phyloP scores from a whole-genome alignment of 30 jellyfish, hydroid and myxozoan species.

The Hydractinia echinata region DNA sequence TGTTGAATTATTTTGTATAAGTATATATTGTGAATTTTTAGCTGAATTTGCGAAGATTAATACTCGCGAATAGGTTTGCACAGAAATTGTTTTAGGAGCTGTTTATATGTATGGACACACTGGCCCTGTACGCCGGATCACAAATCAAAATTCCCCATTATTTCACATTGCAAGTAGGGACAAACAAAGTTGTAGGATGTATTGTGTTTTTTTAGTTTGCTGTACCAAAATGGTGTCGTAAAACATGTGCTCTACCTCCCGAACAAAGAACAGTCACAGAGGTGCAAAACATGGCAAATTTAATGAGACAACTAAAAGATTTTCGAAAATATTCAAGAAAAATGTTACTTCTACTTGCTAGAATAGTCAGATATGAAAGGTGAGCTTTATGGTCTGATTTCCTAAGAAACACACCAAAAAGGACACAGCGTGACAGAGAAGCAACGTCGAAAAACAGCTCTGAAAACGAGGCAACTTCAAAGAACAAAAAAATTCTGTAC shows the following conservation, averaged over 20 bases:
- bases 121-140: no score
- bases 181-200: not conserved
- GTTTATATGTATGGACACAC: no score
- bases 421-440: no score
- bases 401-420: no score
- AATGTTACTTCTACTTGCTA: not conserved
- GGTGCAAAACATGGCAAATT: not conserved
- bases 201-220: not conserved
- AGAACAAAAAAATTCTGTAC: no score
- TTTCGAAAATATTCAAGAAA: slow-evolving; percentile 13
- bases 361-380: slow-evolving; percentile 5
- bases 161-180: not conserved
- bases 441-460: no score
- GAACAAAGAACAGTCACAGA: not conserved
- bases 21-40: not conserved
- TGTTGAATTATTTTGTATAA: not conserved
- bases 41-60: not conserved
- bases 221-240: slow-evolving; percentile 1
- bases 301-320: slow-evolving; percentile 14
- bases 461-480: no score
- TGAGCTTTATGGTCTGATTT: not conserved
- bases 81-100: no score
- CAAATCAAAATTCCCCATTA: not conserved
- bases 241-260: not conserved
- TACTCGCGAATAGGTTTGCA: not conserved